Evolutionary conservation across 1,140 invertebrate genomes (phyloP), one percentile per base, ranked within the genome.

Genomic region (Penaeus vannamei): DNA sequence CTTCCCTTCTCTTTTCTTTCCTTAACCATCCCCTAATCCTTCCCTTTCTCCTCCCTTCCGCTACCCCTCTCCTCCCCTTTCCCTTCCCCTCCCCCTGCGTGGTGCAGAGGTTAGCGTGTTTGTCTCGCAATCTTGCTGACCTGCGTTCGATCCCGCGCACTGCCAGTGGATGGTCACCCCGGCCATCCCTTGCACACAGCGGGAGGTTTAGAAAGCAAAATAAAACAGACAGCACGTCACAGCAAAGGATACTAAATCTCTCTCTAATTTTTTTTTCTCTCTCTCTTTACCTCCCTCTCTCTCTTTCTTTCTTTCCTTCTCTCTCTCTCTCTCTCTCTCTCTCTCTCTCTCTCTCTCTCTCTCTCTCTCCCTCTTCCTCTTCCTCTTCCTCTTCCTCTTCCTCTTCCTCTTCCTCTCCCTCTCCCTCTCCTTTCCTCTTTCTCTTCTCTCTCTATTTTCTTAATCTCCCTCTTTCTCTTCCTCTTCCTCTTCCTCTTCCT

Each of bases 401-500:
- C 0, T 4, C 29, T 62, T n/a, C 60, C 10, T 36, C 60, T 23
- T 26, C 32, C n/a, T 42, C 26, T 84, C 26, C 42, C 59, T 26
- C 26, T 83, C 20, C 29, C n/a, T 0, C 8, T 5, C 36, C 4
- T 5, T 42, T 42, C 36, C 36, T 7, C 36, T 42, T 12, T 84
- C 82, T 62, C 61, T 84, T 60, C 64, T 26, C 64, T 60, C 64
- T 32, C 64, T 23, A 1, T 53, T 83, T 26, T 62, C 42, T 64
- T 61, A 42, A 61, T 29, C n/a, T 66, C 82, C 69, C 82, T 69
- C 82, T 84, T 62, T 69, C 82, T 84, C 82, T 69, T 62, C 69
- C 82, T 66, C 82, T 84, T 62, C 61, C 82, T 84, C 82, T 66
- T 62, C 69, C 62, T 66, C 82, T 84, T 29, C n/a, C 60, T 64